Evolutionary conservation across 2,113 vertebrate species (phyloP).

Genomic region (Phyllostomus hastatus): DNA sequence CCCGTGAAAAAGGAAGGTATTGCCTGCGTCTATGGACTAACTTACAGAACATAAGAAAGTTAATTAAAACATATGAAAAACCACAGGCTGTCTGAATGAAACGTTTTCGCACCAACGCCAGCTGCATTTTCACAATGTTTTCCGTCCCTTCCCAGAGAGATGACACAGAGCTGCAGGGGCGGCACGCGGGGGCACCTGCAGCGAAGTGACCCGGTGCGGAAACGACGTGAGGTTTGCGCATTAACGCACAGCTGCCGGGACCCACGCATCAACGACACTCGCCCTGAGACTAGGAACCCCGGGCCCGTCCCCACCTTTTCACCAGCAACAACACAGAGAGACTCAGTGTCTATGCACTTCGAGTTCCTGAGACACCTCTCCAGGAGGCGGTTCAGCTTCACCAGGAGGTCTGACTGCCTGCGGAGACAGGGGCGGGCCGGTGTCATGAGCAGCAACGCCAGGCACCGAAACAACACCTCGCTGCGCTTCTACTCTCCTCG

Average conservation of each 20-base stretch:
- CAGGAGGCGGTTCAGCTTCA: conserved; percentile 93
- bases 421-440: not conserved
- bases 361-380: conserved; percentile 96
- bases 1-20: not conserved
- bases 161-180: not conserved
- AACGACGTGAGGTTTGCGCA: not conserved
- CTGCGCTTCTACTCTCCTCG: not conserved
- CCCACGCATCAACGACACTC: not conserved
- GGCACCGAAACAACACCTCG: not conserved
- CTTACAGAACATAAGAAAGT: not conserved
- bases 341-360: conserved; percentile 96
- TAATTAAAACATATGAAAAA: not conserved
- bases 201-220: not conserved
- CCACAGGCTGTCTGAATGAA: not conserved
- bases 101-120: not conserved
- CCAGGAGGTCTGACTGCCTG: conserved; percentile 93
- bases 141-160: not conserved
- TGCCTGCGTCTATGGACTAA: not conserved
- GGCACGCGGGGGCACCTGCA: not conserved
- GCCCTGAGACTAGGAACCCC: not conserved
- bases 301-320: conserved; percentile 89
- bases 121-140: not conserved
- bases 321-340: conserved; percentile 95
- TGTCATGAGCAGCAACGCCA: not conserved
- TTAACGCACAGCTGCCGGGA: not conserved